phyloP scores from a whole-genome alignment of 2,888 invertebrate genomes.

The Erebia palarica region DNA sequence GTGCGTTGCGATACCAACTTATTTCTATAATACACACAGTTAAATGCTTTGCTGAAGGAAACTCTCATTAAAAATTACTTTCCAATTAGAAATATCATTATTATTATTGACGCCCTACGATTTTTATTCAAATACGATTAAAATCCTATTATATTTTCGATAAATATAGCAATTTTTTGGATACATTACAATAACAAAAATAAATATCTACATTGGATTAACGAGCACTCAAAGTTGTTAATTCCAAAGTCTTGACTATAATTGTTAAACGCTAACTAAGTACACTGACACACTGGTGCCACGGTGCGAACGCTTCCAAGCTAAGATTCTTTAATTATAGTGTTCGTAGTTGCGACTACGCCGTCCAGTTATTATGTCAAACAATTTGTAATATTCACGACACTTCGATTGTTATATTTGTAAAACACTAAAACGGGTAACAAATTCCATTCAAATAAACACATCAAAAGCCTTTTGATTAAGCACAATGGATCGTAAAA shows the following conservation, averaged over 20 bases:
- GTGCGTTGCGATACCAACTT: slow-evolving; percentile 51
- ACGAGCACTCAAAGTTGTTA: slow-evolving; percentile 74
- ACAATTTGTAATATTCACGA: slow-evolving; percentile 50
- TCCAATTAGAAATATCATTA: slow-evolving; percentile 26
- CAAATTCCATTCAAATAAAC: slow-evolving; percentile 58
- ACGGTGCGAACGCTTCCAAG: slow-evolving; percentile 31
- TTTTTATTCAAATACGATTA: slow-evolving; percentile 51
- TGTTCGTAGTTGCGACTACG: slow-evolving; percentile 45
- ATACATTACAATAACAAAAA: slow-evolving; percentile 80
- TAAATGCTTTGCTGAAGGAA: slow-evolving; percentile 68
- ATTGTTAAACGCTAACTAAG: slow-evolving; percentile 75
- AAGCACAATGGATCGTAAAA: slow-evolving; percentile 51
- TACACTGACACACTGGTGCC: slow-evolving; percentile 65
- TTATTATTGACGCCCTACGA: slow-evolving; percentile 37
- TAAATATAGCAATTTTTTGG: slow-evolving; percentile 76
- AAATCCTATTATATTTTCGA: slow-evolving; percentile 58
- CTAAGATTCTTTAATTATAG: slow-evolving; percentile 31
- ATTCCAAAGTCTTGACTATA: slow-evolving; percentile 72
- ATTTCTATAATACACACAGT: slow-evolving; percentile 65
- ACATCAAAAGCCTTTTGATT: slow-evolving; percentile 61
- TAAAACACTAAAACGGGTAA: slow-evolving; percentile 62
- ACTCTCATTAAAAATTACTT: slow-evolving; percentile 30
- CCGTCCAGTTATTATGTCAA: slow-evolving; percentile 51
- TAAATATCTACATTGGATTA: slow-evolving; percentile 81
- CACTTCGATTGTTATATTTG: slow-evolving; percentile 44